Evolutionary conservation across 2,888 invertebrate genomes (phyloP).

Genomic region (Isoperla grammatica): DNA sequence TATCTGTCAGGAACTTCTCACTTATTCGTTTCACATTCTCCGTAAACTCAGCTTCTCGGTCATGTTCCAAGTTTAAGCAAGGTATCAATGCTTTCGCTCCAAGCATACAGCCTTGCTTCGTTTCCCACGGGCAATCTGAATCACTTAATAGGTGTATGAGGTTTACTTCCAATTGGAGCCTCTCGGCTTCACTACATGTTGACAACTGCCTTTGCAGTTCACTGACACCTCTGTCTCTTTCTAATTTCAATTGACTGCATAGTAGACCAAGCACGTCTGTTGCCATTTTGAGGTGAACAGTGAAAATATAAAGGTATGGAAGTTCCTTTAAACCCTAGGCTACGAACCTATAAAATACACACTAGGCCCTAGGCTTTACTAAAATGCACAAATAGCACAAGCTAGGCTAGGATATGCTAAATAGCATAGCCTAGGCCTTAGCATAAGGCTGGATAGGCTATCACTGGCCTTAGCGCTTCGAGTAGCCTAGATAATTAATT

Average conservation of each 20-base stretch:
- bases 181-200: conserved; percentile 27
- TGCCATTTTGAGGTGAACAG: conserved; percentile 17
- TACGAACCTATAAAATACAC: no score
- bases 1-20: conserved; percentile 40
- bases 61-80: conserved; percentile 33
- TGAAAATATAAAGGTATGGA: no score
- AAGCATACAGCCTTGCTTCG: conserved; percentile 43
- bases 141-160: conserved; percentile 30
- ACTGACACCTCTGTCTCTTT: conserved; percentile 34
- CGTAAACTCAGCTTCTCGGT: conserved; percentile 34
- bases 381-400: no score
- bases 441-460: no score
- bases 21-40: conserved; percentile 36
- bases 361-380: no score
- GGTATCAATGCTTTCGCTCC: conserved; percentile 40
- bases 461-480: not conserved
- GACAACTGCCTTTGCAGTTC: conserved; percentile 33
- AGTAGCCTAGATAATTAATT: not conserved
- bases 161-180: conserved; percentile 30
- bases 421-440: no score
- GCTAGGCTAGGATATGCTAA: no score
- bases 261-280: conserved; percentile 31
- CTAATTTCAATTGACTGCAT: conserved; percentile 34
- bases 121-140: conserved; percentile 41
- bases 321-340: no score